These are phyloP conservation scores for Hystrix cristata DNA, from an alignment of 2,113 vertebrate species.

Conservation along the genomic window DNA sequence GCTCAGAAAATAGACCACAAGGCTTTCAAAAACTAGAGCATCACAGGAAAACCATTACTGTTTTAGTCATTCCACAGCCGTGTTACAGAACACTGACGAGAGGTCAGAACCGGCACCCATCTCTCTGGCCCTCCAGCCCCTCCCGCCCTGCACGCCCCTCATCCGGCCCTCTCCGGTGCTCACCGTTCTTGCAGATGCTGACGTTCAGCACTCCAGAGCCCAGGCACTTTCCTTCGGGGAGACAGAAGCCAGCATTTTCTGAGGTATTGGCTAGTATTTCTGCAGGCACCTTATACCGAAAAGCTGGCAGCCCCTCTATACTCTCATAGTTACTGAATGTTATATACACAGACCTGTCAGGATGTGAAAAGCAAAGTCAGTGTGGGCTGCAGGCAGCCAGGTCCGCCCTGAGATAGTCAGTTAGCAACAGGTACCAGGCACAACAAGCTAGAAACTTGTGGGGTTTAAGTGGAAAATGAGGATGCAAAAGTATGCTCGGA, in stretches of 20 bases:
- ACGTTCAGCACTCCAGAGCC: constrained; percentile 95
- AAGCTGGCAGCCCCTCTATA: constrained; percentile 91
- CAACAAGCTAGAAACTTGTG: not conserved
- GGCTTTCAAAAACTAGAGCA: not conserved
- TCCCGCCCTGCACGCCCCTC: not conserved
- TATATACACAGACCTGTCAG: constrained; percentile 92
- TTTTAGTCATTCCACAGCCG: not conserved
- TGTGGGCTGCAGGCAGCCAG: not conserved
- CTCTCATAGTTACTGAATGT: constrained; percentile 90
- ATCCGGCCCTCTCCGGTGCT: not conserved
- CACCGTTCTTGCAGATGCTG: constrained; percentile 95
- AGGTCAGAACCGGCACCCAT: not conserved
- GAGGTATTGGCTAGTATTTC: constrained; percentile 95
- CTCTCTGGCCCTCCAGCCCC: too few relatives aligned
- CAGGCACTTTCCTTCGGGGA: constrained; percentile 93
- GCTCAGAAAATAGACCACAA: not conserved
- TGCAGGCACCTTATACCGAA: constrained; percentile 92
- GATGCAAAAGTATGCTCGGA: not conserved
- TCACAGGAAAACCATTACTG: not conserved
- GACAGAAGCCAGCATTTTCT: constrained; percentile 95
- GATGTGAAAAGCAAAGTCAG: constrained; percentile 47
- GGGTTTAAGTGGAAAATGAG: not conserved
- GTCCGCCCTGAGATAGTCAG: not conserved
- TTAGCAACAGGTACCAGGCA: not conserved
- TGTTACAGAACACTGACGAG: not conserved